phyloP scores from a whole-genome alignment of 2,113 vertebrate species.

The Seriola aureovittata region DNA sequence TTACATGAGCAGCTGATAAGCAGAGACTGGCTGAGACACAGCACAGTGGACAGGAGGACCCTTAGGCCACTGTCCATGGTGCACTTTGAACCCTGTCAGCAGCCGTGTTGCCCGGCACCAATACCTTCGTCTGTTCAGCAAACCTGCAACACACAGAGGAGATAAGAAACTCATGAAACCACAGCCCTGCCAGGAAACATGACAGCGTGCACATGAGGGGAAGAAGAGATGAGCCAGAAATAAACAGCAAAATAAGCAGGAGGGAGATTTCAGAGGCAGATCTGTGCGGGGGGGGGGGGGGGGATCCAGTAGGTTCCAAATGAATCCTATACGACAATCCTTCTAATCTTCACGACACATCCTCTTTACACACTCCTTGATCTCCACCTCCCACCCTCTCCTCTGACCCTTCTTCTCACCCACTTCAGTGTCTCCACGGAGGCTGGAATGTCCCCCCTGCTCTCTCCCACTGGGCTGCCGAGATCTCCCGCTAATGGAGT shows the following conservation, averaged over 20 bases:
- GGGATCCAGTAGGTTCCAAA: conserved; percentile 34
- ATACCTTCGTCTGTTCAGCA: conserved; percentile 61
- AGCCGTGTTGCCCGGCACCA: conserved; percentile 63
- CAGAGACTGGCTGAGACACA: conserved; percentile 84
- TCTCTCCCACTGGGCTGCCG: conserved; percentile 48
- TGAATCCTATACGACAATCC: conserved; percentile 66
- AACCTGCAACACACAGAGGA: conserved; percentile 72
- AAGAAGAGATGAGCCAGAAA: neutral
- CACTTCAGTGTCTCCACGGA: conserved; percentile 63
- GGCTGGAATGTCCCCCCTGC: conserved; percentile 62
- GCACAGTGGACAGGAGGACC: conserved; percentile 84
- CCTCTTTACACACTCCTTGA: conserved; percentile 78
- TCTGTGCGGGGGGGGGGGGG: neutral
- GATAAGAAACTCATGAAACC: conserved; percentile 30
- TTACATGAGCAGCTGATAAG: conserved; percentile 83
- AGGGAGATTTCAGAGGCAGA: conserved; percentile 27
- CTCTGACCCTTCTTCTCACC: conserved; percentile 68
- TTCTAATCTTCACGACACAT: conserved; percentile 76
- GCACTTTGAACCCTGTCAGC: conserved; percentile 75
- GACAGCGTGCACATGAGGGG: neutral
- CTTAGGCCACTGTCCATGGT: conserved; percentile 84
- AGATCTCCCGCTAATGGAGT: conserved; percentile 68
- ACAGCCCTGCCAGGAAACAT: neutral
- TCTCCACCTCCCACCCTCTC: conserved; percentile 66
- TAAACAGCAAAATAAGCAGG: conserved; percentile 20